Evolutionary conservation across 2,113 vertebrate species (phyloP), one percentile per base, ranked within the genome.

Genomic region (Bos javanicus): DNA sequence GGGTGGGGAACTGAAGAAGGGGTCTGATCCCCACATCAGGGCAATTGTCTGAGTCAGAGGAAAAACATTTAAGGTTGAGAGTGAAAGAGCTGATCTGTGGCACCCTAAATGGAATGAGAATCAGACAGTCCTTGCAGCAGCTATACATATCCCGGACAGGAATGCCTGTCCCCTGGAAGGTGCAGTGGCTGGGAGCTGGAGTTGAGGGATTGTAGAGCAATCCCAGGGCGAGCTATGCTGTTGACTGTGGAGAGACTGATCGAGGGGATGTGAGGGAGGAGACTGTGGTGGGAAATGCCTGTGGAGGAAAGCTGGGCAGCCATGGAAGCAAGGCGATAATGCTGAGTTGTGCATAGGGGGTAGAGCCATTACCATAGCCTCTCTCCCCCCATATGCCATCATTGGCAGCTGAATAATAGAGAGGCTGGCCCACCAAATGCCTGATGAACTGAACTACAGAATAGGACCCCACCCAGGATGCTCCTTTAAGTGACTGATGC

Each of bases 381-480:
- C 62, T 64, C 62, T 64, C 62, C 15, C 15, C 7, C 0, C 0
- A 64, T 2, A 64, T 1, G 30, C 15, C 30, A 4, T n/a, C 62
- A 64, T 17, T n/a, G 62, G 30, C 30, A 64, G 30, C 62, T 64
- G 30, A 64, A 17, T 15, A 64, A n/a, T 64, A 64, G 62, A 64
- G 62, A 64, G 62, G 0, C 62, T 64, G 62, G 30, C 15, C 3
- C 7, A 9, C 30, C 30, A 64, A 17, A 15, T 64, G 30, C 62
- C 30, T n/a, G 62, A n/a, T 0, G 3, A 33, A 17, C 62, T n/a
- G 30, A 64, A 64, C 62, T n/a, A 17, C 30, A 17, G 60, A n/a
- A 16, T 8, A 17, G 16, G 30, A 64, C 15, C 30, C 62, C 62
- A 64, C 7, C 30, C 15, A 64, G 7, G 60, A 8, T 2, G 30